These are phyloP conservation scores for Cybosia mesomella DNA, from an alignment of 2,888 invertebrate genomes.

Conservation along the genomic window DNA sequence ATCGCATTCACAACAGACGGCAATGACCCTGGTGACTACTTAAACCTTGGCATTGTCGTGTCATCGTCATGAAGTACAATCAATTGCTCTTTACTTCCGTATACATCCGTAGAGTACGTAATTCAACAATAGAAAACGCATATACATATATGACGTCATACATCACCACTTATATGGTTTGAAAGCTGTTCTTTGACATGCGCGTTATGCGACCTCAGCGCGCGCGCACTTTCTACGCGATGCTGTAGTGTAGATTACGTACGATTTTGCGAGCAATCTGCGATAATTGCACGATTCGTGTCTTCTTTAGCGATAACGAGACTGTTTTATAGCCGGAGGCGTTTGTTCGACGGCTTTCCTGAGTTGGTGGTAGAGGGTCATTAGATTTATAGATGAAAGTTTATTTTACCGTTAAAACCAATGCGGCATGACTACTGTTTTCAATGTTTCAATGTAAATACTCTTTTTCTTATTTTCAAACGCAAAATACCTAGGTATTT, in stretches of 20 bases:
- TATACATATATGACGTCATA: constrained; percentile 33
- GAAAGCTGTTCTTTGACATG: constrained; percentile 62
- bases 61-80: constrained; percentile 7
- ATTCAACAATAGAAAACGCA: constrained; percentile 29
- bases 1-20: neutral
- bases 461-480: neutral
- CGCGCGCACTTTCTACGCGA: constrained; percentile 57
- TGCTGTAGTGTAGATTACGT: constrained; percentile 25
- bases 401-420: constrained; percentile 18
- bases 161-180: constrained; percentile 47
- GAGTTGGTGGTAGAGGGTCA: constrained; percentile 32
- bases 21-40: constrained; percentile 1
- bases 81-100: constrained; percentile 8
- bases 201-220: constrained; percentile 51
- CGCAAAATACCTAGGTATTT: neutral
- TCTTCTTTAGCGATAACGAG: constrained; percentile 52
- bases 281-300: constrained; percentile 50
- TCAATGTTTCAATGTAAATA: neutral
- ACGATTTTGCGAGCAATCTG: constrained; percentile 47
- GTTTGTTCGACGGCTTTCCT: constrained; percentile 33
- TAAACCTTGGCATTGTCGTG: constrained; percentile 13
- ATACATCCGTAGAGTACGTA: constrained; percentile 2
- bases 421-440: neutral
- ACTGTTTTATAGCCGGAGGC: constrained; percentile 44
- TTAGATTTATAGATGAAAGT: constrained; percentile 37